Evolutionary conservation across 1,140 invertebrate species (phyloP), one percentile per base, ranked within the genome.

Genomic region (Microvelia longipes): DNA sequence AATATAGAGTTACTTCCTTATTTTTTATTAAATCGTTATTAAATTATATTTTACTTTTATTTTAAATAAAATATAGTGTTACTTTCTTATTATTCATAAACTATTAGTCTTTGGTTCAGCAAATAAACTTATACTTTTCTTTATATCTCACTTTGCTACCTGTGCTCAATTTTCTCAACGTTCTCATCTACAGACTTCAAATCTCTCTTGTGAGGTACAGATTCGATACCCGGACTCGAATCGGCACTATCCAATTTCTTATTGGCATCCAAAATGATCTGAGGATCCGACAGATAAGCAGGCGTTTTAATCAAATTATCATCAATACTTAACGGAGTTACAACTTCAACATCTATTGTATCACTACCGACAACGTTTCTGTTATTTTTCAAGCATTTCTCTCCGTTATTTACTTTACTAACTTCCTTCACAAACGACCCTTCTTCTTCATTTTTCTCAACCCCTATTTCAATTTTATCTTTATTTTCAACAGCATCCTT

Each of bases 221-320:
- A 26, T 50, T 29, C 27, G 1, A 68, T 11, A 2, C 19, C 28
- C 1, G 25, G n/a, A 13, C 28, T 66, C 2, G 24, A n/a, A 1
- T n/a, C 67, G 19, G 28, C 24, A 28, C 28, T 14, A 14, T 61
- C 27, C 24, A 68, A 30, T 1, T 60, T 15, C 19, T 26, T 13
- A 27, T 29, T 29, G 11, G 67, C 35, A 28, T 64, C 60, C 2
- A 71, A 60, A 13, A 67, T n/a, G 15, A 66, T 24, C 14, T 62
- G 29, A 1, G 65, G 60, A 65, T 71, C 67, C 1, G 70, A 71
- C 2, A 71, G n/a, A 30, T 68, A 63, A 15, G 67, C 50, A 27
- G 70, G 67, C 0, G 61, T 61, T 29, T 68, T 68, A 25, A 71
- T 68, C 11, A 71, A 14, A n/a, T 71, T 66, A 1, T 15, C 5